A percentile compares a stretch with the other conserved stretches of the same genome.
These are phyloP conservation scores for Carassius carassius DNA, from an alignment of 2,113 vertebrate genomes.

Conservation along the genomic window DNA sequence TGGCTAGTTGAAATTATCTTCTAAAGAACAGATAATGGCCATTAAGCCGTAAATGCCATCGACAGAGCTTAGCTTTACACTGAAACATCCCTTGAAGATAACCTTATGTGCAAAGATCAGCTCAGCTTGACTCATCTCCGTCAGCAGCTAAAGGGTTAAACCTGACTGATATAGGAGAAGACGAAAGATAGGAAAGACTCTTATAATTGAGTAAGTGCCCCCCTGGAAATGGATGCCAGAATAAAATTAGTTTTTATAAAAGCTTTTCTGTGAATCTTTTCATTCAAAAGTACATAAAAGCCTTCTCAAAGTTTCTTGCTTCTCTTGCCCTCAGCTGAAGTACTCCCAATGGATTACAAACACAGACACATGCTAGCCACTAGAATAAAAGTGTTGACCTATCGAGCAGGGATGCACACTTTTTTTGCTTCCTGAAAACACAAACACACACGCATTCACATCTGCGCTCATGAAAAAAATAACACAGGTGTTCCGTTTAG, in stretches of 20 bases:
- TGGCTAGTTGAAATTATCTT: too few relatives aligned
- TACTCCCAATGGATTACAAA: constrained; percentile 69
- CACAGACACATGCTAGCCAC: constrained; percentile 64
- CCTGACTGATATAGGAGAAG: constrained; percentile 60
- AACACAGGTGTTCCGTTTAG: constrained; percentile 60
- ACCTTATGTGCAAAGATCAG: background rate
- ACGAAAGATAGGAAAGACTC: constrained; percentile 59
- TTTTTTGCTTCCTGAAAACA: constrained; percentile 1
- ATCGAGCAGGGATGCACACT: constrained; percentile 42
- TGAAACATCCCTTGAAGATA: background rate
- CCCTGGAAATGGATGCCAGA: constrained; percentile 68
- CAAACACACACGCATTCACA: constrained; percentile 19
- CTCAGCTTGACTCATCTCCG: constrained; percentile 63
- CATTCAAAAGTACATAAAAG: constrained; percentile 79
- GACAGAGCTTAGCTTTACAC: background rate
- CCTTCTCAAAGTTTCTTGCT: constrained; percentile 69
- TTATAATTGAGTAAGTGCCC: constrained; percentile 75
- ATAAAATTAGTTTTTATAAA: constrained; percentile 65
- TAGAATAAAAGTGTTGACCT: constrained; percentile 74
- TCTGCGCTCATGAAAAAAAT: constrained; percentile 67
- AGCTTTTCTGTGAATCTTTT: constrained; percentile 73
- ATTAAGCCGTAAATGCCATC: background rate
- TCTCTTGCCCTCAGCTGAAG: constrained; percentile 70
- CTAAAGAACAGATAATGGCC: background rate
- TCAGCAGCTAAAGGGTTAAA: constrained; percentile 36